A percentile compares a stretch with the other conserved stretches of the same genome.
These are phyloP conservation scores for Mizuhopecten yessoensis DNA, from an alignment of 1,140 invertebrate species.

Conservation along the genomic window DNA sequence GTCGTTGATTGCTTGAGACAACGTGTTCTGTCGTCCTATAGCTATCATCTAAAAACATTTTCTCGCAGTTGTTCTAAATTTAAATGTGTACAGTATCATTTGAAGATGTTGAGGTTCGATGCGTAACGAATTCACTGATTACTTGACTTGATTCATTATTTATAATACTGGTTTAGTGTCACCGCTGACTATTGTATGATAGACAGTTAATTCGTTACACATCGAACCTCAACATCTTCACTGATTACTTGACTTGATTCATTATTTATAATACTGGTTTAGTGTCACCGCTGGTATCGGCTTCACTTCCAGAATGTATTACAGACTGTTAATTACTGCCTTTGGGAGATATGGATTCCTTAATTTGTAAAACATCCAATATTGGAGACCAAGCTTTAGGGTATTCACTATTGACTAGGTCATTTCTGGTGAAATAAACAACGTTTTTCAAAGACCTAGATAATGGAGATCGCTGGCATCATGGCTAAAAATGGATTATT, in stretches of 20 bases:
- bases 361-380: not conserved
- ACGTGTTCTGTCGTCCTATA: not conserved
- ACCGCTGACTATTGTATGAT: not conserved
- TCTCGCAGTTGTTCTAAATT: not conserved
- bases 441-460: not conserved
- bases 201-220: too few relatives aligned
- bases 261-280: constrained; percentile 10
- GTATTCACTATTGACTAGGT: not conserved
- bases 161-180: not conserved
- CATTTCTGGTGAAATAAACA: not conserved
- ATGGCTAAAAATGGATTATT: not conserved
- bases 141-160: not conserved
- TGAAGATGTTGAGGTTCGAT: not conserved
- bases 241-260: too few relatives aligned
- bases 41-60: not conserved
- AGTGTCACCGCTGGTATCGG: not conserved
- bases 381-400: not conserved
- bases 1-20: not conserved
- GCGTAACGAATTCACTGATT: too few relatives aligned
- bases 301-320: not conserved
- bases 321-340: not conserved
- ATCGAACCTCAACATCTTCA: not conserved
- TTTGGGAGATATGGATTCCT: not conserved
- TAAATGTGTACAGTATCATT: not conserved
- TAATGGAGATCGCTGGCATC: not conserved